Conservation (phyloP, 2,797 vertebrate species). For the Philypnodon macrostomus region DNA sequence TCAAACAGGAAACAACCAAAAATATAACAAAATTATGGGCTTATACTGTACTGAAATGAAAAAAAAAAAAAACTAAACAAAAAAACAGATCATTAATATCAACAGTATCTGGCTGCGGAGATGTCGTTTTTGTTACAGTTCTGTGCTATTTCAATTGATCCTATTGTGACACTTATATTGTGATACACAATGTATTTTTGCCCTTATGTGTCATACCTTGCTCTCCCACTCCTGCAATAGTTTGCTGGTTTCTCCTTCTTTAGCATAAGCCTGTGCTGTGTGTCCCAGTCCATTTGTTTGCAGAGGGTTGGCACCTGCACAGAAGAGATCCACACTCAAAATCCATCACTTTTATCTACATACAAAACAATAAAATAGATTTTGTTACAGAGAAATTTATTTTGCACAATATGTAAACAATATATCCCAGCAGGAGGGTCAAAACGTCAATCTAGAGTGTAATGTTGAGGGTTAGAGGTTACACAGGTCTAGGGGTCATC, state of each 20-base stretch:
- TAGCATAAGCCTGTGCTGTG: slow-evolving; percentile 85
- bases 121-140: too few relatives aligned
- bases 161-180: too few relatives aligned
- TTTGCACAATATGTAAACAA: slow-evolving; percentile 16
- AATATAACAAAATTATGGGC: too few relatives aligned
- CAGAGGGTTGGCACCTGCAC: slow-evolving; percentile 87
- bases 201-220: slow-evolving; percentile 75
- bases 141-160: too few relatives aligned
- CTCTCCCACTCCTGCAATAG: slow-evolving; percentile 81
- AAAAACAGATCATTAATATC: too few relatives aligned
- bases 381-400: neutral
- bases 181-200: neutral
- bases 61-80: too few relatives aligned
- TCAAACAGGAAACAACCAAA: slow-evolving; percentile 25
- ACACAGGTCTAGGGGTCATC: slow-evolving; percentile 55
- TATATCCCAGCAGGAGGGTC: slow-evolving; percentile 36
- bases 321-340: slow-evolving; percentile 18
- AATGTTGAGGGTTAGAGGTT: slow-evolving; percentile 49
- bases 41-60: too few relatives aligned
- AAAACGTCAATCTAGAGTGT: slow-evolving; percentile 24
- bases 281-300: slow-evolving; percentile 90
- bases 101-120: too few relatives aligned
- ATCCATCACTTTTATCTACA: neutral
- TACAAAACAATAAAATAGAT: neutral
- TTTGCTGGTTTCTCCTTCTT: slow-evolving; percentile 85